phyloP scores from a whole-genome alignment of 2,797 vertebrate species.

The Coendou prehensilis region DNA sequence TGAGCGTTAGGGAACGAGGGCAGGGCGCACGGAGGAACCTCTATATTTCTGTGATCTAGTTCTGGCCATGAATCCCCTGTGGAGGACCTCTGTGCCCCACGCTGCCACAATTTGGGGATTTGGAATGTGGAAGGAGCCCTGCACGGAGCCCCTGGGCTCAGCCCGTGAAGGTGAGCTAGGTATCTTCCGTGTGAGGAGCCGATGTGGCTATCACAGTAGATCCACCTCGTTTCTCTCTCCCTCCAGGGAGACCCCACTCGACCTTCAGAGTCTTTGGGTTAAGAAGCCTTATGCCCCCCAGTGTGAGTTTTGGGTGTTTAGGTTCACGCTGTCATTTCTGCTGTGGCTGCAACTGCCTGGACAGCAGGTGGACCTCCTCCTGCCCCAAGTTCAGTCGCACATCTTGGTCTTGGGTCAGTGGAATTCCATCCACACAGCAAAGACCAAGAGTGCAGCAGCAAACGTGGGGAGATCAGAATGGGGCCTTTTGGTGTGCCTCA shows the following conservation, averaged over 20 bases:
- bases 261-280: not conserved
- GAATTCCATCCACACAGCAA: not conserved
- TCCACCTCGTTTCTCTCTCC: not conserved
- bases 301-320: not conserved
- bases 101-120: not conserved
- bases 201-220: not conserved
- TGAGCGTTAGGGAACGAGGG: not conserved
- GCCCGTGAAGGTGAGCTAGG: not conserved
- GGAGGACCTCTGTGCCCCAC: not conserved
- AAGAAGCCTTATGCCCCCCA: not conserved
- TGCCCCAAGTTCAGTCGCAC: not conserved
- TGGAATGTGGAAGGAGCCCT: not conserved
- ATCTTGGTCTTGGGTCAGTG: not conserved
- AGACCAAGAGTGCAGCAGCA: not conserved
- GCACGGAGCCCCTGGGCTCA: not conserved
- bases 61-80: not conserved
- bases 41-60: not conserved
- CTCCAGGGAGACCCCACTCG: not conserved
- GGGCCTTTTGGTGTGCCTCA: not conserved
- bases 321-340: not conserved
- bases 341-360: not conserved
- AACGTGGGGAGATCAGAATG: not conserved
- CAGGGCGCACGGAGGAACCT: not conserved
- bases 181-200: accelerated
- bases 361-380: not conserved